Percentiles rank a stretch among this genome's conserved stretches.
These are phyloP conservation scores for Drosophila leonis DNA, from an alignment of 2,888 invertebrate species.

Conservation along the genomic window DNA sequence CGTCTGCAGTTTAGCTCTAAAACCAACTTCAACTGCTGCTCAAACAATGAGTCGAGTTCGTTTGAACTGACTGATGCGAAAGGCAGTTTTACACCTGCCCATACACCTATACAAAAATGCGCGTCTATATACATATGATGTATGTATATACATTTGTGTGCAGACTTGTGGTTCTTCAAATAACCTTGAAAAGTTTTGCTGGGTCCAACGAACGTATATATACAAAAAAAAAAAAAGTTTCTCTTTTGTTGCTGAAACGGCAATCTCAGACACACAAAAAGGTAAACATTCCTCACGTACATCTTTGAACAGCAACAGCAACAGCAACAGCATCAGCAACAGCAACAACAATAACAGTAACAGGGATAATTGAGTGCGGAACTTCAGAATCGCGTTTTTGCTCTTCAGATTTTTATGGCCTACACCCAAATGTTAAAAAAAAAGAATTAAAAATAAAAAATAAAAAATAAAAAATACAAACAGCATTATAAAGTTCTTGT, in stretches of 20 bases:
- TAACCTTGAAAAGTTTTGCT: constrained; percentile 71
- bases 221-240: constrained; percentile 48
- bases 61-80: constrained; percentile 52
- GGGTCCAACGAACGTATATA: constrained; percentile 75
- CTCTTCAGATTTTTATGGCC: constrained; percentile 2
- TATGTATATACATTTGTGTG: not conserved
- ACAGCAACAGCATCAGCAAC: constrained; percentile 9
- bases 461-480: not conserved
- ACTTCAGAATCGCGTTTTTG: constrained; percentile 15
- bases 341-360: constrained; percentile 30
- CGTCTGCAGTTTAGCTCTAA: constrained; percentile 60
- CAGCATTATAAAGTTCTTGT: not conserved
- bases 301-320: constrained; percentile 51
- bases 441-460: not conserved
- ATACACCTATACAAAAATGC: not conserved
- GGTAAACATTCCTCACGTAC: constrained; percentile 59
- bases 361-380: constrained; percentile 21
- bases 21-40: constrained; percentile 11
- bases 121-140: not conserved
- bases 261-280: constrained; percentile 63
- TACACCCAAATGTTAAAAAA: constrained; percentile 1
- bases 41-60: constrained; percentile 1
- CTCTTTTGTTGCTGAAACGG: constrained; percentile 57
- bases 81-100: constrained; percentile 37
- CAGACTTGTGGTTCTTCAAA: constrained; percentile 44